A percentile compares a stretch with the other conserved stretches of the same genome.
These are phyloP conservation scores for Ptyas mucosa DNA, from an alignment of 2,113 vertebrate genomes.

Conservation along the genomic window DNA sequence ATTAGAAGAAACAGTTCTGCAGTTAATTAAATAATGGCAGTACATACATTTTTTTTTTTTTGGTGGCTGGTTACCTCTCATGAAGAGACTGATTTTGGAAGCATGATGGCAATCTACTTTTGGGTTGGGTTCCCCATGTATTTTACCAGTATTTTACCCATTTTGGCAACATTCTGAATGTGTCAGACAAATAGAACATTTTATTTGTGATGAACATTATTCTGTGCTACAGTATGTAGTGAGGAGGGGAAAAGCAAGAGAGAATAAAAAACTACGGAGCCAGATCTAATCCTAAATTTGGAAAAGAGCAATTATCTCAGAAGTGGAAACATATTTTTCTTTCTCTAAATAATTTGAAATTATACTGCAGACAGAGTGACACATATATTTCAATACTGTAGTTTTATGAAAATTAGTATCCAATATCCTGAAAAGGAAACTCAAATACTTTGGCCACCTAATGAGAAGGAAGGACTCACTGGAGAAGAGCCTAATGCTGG, in stretches of 20 bases:
- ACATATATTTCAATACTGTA: background rate
- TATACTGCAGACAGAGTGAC: background rate
- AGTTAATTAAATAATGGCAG: conserved; percentile 8
- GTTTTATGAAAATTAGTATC: background rate
- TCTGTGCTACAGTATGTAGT: conserved; percentile 21
- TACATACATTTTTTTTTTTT: conserved; percentile 5
- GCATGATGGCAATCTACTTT: background rate
- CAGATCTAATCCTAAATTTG: conserved; percentile 31
- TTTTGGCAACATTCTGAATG: background rate
- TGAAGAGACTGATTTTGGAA: conserved; percentile 8
- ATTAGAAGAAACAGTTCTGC: conserved; percentile 14
- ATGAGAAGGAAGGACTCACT: no score
- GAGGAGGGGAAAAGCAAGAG: conserved; percentile 6
- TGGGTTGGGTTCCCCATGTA: background rate
- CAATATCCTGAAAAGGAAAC: background rate
- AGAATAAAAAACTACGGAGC: background rate
- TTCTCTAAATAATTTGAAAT: conserved; percentile 10
- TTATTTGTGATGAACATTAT: conserved; percentile 49
- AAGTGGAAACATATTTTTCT: conserved; percentile 25
- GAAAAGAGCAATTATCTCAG: conserved; percentile 3
- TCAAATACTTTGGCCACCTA: no score
- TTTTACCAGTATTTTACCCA: conserved; percentile 37
- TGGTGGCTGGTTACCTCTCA: background rate
- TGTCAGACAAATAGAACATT: background rate
- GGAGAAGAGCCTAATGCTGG: no score